Base-by-base conservation (phyloP, 2,888 invertebrate genomes). In the Coelinius sp. region DNA sequence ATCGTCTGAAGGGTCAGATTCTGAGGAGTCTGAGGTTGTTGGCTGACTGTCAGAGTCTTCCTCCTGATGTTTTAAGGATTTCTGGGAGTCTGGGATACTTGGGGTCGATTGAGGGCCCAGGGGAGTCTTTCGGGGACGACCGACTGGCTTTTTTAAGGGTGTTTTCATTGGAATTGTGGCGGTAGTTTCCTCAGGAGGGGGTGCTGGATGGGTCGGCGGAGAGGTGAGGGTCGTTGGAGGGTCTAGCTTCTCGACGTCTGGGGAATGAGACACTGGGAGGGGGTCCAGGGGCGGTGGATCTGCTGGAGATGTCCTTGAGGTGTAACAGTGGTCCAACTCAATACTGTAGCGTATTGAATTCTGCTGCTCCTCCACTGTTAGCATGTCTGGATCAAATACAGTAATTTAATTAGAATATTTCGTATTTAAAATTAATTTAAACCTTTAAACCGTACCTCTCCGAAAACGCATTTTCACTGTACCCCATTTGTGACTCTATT, bases 311-410 rank as follows among this genome's bases (percentile, higher is more conserved):
- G 81, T 75, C 35, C 92, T 90, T 56, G 92, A 91, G 53, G 95
- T 95, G 79, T 95, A 95, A 83, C 95, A 95, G 83, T 95, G 95
- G 86, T 95, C 95, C 88, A 95, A 92, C 82, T 92, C 91, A 79
- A 93, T 83, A 63, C 82, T 84, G 53, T 86, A 83, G 68, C 83
- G 80, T 62, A 87, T 92, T 3, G 93, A 91, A 80, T 92, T 90
- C 71, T 92, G 89, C 78, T 89, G 88, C 76, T 90, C 90, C 82
- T 90, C 89, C 25, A 87, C 85, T n/a, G 86, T 85, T 44, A 88
- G 73, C 87, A 88, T 88, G 76, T 88, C 88, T 88, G 65, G 10
- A 80, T n/a, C n/a, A n/a, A n/a, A n/a, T n/a, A n/a, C 14, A 22
- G 25, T 14, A 38, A 53, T 8, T 67, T 44, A 17, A 25, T 71